Percentiles rank a stretch among this genome's conserved stretches.
Conservation (phyloP, 2,888 invertebrate genomes). For the Tubiluchus corallicola region DNA sequence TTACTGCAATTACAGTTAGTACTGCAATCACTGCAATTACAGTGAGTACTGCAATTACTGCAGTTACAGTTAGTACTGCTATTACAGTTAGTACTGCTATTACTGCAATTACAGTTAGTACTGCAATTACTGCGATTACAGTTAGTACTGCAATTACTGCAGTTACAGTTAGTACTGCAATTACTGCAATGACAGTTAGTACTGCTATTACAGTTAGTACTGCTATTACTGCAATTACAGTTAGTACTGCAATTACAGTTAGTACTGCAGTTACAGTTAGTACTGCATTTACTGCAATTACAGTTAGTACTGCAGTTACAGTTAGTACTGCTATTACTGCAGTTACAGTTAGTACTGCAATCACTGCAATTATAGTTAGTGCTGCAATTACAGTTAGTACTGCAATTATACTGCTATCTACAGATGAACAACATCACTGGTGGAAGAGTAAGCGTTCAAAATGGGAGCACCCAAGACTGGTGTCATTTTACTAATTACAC, state of each 20-base stretch:
- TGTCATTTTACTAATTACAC: too few species aligned
- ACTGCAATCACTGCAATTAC: background rate
- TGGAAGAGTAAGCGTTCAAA: too few species aligned
- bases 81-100: background rate
- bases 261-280: background rate
- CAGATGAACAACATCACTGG: too few species aligned
- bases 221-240: background rate
- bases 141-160: background rate
- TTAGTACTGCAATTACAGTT: background rate
- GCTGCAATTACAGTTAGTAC: background rate
- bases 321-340: slow-evolving; percentile 1
- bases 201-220: background rate
- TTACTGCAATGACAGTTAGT: background rate
- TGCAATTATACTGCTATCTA: too few species aligned
- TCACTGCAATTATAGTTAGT: background rate
- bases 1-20: background rate
- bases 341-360: background rate
- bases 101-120: background rate
- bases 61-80: background rate
- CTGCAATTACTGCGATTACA: too few species aligned
- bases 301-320: background rate
- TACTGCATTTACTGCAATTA: background rate
- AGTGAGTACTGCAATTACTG: background rate
- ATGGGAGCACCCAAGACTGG: too few species aligned
- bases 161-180: background rate